Percentiles rank a stretch among this genome's conserved stretches.
Evolutionary conservation across 2,797 vertebrate genomes (phyloP).

Genomic region (Cetoscarus ocellatus): DNA sequence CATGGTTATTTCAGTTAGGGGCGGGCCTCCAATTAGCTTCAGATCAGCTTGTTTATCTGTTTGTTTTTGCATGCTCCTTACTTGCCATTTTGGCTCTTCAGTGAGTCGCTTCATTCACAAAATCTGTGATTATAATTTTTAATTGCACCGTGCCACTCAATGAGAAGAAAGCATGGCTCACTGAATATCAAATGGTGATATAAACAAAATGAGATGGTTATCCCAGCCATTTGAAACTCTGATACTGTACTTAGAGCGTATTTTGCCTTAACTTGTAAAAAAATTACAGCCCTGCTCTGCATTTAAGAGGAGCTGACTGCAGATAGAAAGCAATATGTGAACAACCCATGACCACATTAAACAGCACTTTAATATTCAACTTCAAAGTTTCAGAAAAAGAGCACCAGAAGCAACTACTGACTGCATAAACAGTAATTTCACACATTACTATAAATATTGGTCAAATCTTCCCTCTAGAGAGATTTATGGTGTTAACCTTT

Average conservation of each 20-base stretch:
- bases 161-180: constrained; percentile 70
- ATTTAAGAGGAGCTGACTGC: constrained; percentile 83
- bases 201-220: constrained; percentile 79
- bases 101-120: constrained; percentile 77
- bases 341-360: constrained; percentile 86
- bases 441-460: constrained; percentile 85
- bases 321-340: constrained; percentile 79
- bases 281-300: constrained; percentile 87
- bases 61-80: constrained; percentile 64
- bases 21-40: constrained; percentile 25
- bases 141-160: constrained; percentile 78
- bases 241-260: constrained; percentile 89
- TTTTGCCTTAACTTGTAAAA: constrained; percentile 88
- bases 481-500: constrained; percentile 68
- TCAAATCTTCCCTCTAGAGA: constrained; percentile 76
- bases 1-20: constrained; percentile 19
- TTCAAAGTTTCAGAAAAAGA: constrained; percentile 82
- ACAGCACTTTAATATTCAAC: constrained; percentile 85
- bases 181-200: constrained; percentile 78
- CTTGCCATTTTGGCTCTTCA: constrained; percentile 70
- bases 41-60: constrained; percentile 30
- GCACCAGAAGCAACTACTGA: constrained; percentile 72
- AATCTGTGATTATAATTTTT: constrained; percentile 84
- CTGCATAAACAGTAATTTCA: constrained; percentile 86
- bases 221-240: constrained; percentile 81